Conservation (phyloP, 2,113 vertebrate species). For the Nicator chloris region DNA sequence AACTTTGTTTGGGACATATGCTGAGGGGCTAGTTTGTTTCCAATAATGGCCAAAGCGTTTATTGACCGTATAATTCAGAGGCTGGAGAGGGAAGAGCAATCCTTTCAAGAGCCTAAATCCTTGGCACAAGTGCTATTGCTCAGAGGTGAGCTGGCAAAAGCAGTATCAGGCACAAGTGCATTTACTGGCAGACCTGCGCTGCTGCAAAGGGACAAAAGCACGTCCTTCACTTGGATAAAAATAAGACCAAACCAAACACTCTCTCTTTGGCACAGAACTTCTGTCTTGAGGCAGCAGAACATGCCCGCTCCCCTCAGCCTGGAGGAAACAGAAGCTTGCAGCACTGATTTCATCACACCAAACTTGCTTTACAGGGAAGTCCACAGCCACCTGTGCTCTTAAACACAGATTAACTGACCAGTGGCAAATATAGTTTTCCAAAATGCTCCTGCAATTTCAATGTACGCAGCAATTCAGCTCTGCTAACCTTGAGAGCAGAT, state of each 20-base stretch:
- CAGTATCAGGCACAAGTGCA: background rate
- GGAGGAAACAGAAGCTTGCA: background rate
- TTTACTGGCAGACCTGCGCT: background rate
- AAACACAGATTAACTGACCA: background rate
- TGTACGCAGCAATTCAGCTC: background rate
- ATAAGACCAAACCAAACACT: background rate
- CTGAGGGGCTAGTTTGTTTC: background rate
- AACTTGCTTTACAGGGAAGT: background rate
- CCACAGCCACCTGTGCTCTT: background rate
- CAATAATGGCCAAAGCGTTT: background rate
- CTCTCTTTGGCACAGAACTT: background rate
- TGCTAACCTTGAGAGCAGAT: accelerated
- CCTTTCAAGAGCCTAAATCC: background rate
- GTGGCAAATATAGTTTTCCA: background rate
- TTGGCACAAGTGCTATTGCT: background rate
- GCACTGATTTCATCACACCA: background rate
- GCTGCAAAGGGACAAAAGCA: background rate
- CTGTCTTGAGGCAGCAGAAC: background rate
- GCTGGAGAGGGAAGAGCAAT: background rate
- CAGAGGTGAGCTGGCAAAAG: background rate
- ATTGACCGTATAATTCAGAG: background rate
- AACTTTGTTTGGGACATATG: background rate
- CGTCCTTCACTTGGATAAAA: background rate
- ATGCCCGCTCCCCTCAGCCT: background rate
- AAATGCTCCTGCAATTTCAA: background rate